These are phyloP conservation scores for Delia radicum DNA, from an alignment of 1,140 invertebrate genomes.

Conservation along the genomic window DNA sequence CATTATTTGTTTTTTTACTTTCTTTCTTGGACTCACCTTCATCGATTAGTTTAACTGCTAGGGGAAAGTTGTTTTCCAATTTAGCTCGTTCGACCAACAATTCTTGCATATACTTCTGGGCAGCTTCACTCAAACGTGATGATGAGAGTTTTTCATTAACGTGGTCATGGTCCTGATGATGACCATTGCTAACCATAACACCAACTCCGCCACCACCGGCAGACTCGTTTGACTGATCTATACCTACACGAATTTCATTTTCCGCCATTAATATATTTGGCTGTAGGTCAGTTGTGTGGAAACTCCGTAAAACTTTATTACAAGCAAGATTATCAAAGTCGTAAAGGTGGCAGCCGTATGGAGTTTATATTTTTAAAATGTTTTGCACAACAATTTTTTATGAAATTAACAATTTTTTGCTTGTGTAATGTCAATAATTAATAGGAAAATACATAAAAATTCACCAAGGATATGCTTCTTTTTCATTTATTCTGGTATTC, in stretches of 20 bases:
- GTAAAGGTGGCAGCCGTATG: too few relatives aligned
- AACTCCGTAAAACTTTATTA: constrained; percentile 17
- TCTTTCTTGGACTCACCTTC: constrained; percentile 38
- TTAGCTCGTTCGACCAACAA: constrained; percentile 46
- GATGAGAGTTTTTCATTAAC: constrained; percentile 37
- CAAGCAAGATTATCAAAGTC: not conserved
- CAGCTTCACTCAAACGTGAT: constrained; percentile 41
- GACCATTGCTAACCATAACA: constrained; percentile 42
- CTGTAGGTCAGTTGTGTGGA: too few relatives aligned
- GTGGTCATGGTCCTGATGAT: constrained; percentile 47
- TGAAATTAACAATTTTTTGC: not conserved
- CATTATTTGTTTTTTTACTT: not conserved
- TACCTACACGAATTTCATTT: constrained; percentile 48
- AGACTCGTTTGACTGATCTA: constrained; percentile 8
- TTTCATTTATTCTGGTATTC: not conserved
- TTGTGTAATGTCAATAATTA: constrained; percentile 20
- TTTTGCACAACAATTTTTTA: not conserved
- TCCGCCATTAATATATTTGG: constrained; percentile 56
- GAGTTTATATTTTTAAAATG: not conserved
- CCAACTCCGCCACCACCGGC: constrained; percentile 14
- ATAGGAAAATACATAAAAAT: constrained; percentile 20
- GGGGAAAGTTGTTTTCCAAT: constrained; percentile 52
- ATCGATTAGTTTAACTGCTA: constrained; percentile 52
- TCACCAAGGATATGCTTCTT: constrained; percentile 7
- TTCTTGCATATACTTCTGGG: constrained; percentile 53